phyloP scores from a whole-genome alignment of 2,113 vertebrate species.

The Lates calcarifer region DNA sequence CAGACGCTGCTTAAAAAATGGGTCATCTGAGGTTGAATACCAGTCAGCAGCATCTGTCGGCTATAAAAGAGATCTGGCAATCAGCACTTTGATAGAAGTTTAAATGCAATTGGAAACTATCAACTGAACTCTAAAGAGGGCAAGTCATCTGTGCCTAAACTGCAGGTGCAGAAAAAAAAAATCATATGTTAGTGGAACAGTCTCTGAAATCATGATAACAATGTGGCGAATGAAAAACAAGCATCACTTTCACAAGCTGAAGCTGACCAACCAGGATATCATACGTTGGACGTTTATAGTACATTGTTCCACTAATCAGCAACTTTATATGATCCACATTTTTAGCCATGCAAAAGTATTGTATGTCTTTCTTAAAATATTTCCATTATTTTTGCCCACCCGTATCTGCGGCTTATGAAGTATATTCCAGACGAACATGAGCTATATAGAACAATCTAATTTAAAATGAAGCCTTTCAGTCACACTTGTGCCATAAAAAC shows the following conservation, averaged over 20 bases:
- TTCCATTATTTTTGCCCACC: constrained; percentile 21
- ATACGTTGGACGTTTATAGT: background rate
- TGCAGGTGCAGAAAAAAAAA: constrained; percentile 4
- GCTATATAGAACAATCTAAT: constrained; percentile 41
- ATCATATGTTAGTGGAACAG: background rate
- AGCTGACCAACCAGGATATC: background rate
- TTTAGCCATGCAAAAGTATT: background rate
- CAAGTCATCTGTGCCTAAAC: constrained; percentile 6
- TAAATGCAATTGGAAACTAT: constrained; percentile 4
- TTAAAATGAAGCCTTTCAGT: constrained; percentile 45
- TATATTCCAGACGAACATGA: constrained; percentile 42
- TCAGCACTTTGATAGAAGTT: constrained; percentile 16
- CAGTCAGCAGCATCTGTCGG: constrained; percentile 16
- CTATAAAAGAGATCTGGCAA: constrained; percentile 13
- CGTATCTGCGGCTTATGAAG: constrained; percentile 8
- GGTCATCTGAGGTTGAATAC: constrained; percentile 10
- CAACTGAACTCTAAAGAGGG: constrained; percentile 2
- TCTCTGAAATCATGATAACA: background rate
- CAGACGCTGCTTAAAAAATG: background rate
- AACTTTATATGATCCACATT: constrained; percentile 7
- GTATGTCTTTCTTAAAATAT: constrained; percentile 10
- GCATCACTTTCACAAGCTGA: background rate
- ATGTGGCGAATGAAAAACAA: background rate
- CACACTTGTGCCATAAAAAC: constrained; percentile 53
- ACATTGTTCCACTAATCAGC: constrained; percentile 14